Evolutionary conservation across 2,113 vertebrate species (phyloP), one percentile per base, ranked within the genome.

Genomic region (Platysternon megacephalum): DNA sequence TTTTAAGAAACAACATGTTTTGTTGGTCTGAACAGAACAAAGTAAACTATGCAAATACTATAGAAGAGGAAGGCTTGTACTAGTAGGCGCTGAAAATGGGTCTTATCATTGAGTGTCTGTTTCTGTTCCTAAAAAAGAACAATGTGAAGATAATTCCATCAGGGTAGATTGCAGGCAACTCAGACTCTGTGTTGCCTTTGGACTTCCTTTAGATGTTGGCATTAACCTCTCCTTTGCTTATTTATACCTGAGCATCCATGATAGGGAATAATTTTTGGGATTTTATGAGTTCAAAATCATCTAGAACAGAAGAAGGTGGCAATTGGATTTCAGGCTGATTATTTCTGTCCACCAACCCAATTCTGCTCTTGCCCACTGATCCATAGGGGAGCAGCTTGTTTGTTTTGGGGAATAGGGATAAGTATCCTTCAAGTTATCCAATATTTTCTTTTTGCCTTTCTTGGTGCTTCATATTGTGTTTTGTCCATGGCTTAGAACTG

Each of bases 91-190:
- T 85, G 42, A 86, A 48, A 51, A 82, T 29, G 85, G 85, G 29
- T 4, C 13, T 85, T 93, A 21, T 0, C 39, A 39, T 88, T 88
- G 55, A 79, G 3, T 51, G 48, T 48, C 56, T 88, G 28, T 78
- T 97, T 79, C 92, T 92, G 87, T 85, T 21, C 21, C 44, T 88
- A 79, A 78, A 42, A n/a, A 32, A 83, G 44, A 88, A 91, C 48
- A 61, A 65, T 46, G 55, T 58, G 85, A 29, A 85, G 52, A 32
- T 87, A 79, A 91, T 52, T 44, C 83, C 58, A 49, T 90, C 58
- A 72, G 65, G 6, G 19, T 17, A 88, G 46, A 29, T 79, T 44
- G 56, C 55, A 51, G 29, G 8, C 80, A 86, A 14, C 51, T 56
- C 76, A 44, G 56, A 65, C 42, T 53, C 35, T 84, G 11, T 79